Evolutionary conservation across 2,113 vertebrate species (phyloP).

Genomic region (Dromas ardeola): DNA sequence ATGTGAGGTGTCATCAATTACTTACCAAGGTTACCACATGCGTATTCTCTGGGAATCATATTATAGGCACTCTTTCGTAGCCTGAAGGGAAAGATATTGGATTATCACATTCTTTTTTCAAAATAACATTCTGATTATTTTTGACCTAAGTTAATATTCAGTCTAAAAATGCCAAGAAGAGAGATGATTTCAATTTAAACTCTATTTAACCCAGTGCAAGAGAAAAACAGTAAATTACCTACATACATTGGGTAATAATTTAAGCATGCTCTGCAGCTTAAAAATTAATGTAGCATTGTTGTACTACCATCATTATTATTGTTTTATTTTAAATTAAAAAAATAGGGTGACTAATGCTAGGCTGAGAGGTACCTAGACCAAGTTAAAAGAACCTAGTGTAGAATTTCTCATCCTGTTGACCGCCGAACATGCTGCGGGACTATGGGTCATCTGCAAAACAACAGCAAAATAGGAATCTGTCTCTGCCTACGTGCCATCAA

Average conservation of each 20-base stretch:
- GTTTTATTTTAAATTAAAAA: background rate
- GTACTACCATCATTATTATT: background rate
- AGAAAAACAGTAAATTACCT: background rate
- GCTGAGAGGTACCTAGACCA: background rate
- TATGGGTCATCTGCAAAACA: background rate
- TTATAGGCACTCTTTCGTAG: background rate
- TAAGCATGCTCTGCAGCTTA: background rate
- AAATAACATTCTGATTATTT: conserved; percentile 12
- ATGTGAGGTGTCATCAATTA: background rate
- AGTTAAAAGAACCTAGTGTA: background rate
- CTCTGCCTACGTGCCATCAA: background rate
- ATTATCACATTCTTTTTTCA: background rate
- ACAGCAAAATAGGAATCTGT: background rate
- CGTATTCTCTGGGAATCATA: background rate
- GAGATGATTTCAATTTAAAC: background rate
- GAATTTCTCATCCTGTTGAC: background rate
- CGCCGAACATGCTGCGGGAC: background rate
- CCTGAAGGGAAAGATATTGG: background rate
- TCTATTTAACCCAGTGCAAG: background rate
- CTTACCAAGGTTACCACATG: background rate
- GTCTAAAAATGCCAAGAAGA: conserved; percentile 11
- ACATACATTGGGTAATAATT: background rate
- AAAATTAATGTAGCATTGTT: background rate
- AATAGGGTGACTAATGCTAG: background rate
- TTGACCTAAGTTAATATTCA: conserved; percentile 14